These are phyloP conservation scores for Acanthoscelides obtectus DNA, from an alignment of 2,888 invertebrate genomes.

Conservation along the genomic window DNA sequence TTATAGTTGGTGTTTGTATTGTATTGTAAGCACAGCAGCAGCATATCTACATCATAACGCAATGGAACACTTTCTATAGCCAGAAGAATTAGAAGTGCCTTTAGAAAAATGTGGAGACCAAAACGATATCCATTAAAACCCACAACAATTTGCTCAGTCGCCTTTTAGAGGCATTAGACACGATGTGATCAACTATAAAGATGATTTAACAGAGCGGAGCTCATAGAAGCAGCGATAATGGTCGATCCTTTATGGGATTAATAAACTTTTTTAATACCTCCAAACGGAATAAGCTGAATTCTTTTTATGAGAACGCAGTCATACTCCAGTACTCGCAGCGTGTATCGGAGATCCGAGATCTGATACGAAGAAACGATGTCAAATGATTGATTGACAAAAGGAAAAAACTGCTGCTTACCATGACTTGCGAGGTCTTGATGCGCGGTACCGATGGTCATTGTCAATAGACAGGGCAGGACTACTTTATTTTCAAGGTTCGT, in stretches of 20 bases:
- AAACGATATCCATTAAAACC: not conserved
- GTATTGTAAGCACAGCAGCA: too few species aligned
- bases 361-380: slow-evolving; percentile 24
- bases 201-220: not conserved
- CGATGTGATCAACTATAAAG: not conserved
- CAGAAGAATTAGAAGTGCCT: not conserved
- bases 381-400: slow-evolving; percentile 34
- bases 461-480: not conserved
- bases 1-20: too few species aligned
- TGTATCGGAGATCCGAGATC: not conserved
- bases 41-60: too few species aligned
- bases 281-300: not conserved
- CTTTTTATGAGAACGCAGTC: not conserved
- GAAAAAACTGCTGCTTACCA: slow-evolving; percentile 23
- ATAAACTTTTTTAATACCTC: not conserved
- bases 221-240: not conserved
- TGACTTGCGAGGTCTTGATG: slow-evolving; percentile 29
- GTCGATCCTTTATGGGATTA: not conserved
- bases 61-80: too few species aligned
- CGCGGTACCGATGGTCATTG: slow-evolving; percentile 7
- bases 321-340: not conserved
- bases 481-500: not conserved
- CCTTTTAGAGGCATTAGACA: not conserved
- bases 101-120: not conserved
- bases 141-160: not conserved